A percentile compares a stretch with the other conserved stretches of the same genome.
Conservation (phyloP, 2,113 vertebrate genomes). For the Anguilla japonica region DNA sequence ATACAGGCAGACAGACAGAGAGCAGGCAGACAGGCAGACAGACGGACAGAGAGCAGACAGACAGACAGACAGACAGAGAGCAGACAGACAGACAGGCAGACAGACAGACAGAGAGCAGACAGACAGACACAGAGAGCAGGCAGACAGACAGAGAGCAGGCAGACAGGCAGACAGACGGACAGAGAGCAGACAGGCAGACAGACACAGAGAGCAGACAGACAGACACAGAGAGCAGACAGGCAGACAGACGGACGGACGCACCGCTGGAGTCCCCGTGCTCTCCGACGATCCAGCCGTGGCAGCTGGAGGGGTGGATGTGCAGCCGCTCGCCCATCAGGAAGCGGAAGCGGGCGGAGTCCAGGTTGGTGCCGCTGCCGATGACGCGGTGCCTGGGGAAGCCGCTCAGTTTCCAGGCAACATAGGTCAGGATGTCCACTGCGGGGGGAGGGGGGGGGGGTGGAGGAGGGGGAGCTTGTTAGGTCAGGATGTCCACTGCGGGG, state of each 20-base stretch:
- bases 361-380: slow-evolving; percentile 93
- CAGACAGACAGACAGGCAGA: no score
- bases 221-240: neutral
- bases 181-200: no score
- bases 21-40: neutral
- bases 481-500: no score
- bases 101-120: no score
- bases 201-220: no score
- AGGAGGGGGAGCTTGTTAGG: no score
- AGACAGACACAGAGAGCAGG: no score
- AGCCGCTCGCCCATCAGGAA: slow-evolving; percentile 91
- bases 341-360: slow-evolving; percentile 96
- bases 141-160: neutral
- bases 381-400: slow-evolving; percentile 93
- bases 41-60: no score
- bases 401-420: slow-evolving; percentile 97
- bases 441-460: neutral
- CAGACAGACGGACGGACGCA: slow-evolving; percentile 58
- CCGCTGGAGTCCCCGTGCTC: slow-evolving; percentile 97
- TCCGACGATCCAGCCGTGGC: slow-evolving; percentile 92
- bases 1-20: neutral
- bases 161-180: no score
- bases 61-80: neutral
- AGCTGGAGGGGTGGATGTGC: slow-evolving; percentile 86
- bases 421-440: slow-evolving; percentile 87